Conservation (phyloP, 2,888 invertebrate genomes). For the Dermolepida albohirtum region DNA sequence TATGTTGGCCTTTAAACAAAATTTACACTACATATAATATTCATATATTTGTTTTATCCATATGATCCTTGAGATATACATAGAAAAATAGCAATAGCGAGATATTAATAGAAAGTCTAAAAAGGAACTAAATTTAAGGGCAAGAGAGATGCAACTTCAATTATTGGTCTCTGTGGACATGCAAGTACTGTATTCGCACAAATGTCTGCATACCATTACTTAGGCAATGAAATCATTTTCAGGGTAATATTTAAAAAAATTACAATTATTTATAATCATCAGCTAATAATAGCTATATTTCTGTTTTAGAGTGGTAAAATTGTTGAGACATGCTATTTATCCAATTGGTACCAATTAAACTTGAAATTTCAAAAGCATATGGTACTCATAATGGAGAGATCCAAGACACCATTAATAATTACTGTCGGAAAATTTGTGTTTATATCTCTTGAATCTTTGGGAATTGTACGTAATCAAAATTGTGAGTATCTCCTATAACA, state of each 20-base stretch:
- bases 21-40: too few relatives aligned
- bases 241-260: conserved; percentile 13
- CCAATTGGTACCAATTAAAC: conserved; percentile 25
- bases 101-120: too few relatives aligned
- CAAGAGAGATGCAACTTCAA: too few relatives aligned
- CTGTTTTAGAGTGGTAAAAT: conserved; percentile 12
- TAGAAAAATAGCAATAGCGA: too few relatives aligned
- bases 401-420: conserved; percentile 13
- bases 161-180: not conserved
- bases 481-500: not conserved
- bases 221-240: conserved; percentile 31
- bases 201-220: conserved; percentile 25
- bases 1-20: too few relatives aligned
- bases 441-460: conserved; percentile 12
- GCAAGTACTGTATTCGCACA: conserved; percentile 7
- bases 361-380: conserved; percentile 5
- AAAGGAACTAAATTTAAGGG: too few relatives aligned
- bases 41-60: too few relatives aligned
- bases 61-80: too few relatives aligned
- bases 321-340: conserved; percentile 19
- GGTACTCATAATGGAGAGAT: conserved; percentile 5
- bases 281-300: too few relatives aligned
- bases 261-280: too few relatives aligned
- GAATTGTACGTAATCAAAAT: not conserved
- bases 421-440: conserved; percentile 1